Evolutionary conservation across 2,797 vertebrate species (phyloP).

Genomic region (Huso huso): DNA sequence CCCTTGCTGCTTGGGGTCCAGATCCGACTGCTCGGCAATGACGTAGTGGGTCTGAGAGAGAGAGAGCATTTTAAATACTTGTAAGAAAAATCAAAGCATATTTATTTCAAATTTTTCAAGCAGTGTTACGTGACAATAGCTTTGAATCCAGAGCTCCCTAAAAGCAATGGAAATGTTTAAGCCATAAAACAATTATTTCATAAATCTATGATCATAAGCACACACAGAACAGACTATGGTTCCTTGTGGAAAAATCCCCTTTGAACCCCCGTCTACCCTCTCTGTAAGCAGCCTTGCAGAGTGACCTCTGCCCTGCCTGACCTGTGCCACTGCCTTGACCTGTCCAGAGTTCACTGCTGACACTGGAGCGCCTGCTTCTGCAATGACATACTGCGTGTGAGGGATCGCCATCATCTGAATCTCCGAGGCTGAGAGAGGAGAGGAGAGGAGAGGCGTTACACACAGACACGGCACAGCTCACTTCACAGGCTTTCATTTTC

Average conservation of each 20-base stretch:
- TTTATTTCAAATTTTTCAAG: neutral
- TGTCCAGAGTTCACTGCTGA: slow-evolving; percentile 73
- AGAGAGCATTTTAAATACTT: neutral
- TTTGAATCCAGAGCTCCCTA: no score
- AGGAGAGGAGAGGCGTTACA: neutral
- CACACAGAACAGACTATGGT: neutral
- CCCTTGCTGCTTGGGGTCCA: slow-evolving; percentile 73
- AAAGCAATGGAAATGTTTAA: neutral
- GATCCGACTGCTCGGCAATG: slow-evolving; percentile 83
- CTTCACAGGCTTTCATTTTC: no score
- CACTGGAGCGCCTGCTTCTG: slow-evolving; percentile 82
- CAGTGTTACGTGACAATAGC: no score
- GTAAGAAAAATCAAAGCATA: neutral
- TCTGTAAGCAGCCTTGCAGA: neutral
- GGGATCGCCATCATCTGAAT: slow-evolving; percentile 98
- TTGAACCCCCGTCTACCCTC: neutral
- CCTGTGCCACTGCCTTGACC: slow-evolving; percentile 79
- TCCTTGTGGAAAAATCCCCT: neutral
- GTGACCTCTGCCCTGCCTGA: slow-evolving; percentile 26
- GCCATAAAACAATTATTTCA: no score
- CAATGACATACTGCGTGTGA: slow-evolving; percentile 88
- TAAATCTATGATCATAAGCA: no score
- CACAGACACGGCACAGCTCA: neutral
- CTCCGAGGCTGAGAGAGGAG: slow-evolving; percentile 73
- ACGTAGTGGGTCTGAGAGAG: slow-evolving; percentile 82